phyloP scores from a whole-genome alignment of 35 echinoderm and acorn worm species.

The Lytechinus pictus region DNA sequence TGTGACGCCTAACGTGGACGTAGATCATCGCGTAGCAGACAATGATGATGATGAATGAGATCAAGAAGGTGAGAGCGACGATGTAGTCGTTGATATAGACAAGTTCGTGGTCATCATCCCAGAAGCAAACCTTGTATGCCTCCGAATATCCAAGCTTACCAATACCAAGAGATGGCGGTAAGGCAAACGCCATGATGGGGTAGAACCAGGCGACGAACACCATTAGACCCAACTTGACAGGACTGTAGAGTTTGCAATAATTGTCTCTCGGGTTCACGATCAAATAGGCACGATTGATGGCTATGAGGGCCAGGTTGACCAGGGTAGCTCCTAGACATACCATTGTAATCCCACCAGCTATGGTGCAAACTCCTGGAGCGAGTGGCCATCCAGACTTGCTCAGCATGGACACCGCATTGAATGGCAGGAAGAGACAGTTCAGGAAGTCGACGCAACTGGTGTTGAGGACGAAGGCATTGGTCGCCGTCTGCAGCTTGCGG shows the following conservation, averaged over 20 bases:
- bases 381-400: slow-evolving; percentile 69
- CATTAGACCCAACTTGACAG: slow-evolving; percentile 34
- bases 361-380: slow-evolving; percentile 34
- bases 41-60: slow-evolving; percentile 46
- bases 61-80: slow-evolving; percentile 38
- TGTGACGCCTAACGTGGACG: slow-evolving; percentile 46
- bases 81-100: slow-evolving; percentile 53
- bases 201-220: slow-evolving; percentile 57
- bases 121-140: slow-evolving; percentile 64
- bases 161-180: slow-evolving; percentile 51
- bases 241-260: slow-evolving; percentile 59
- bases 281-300: slow-evolving; percentile 58
- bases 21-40: slow-evolving; percentile 63
- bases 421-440: slow-evolving; percentile 68
- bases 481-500: slow-evolving; percentile 65
- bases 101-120: slow-evolving; percentile 32
- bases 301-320: slow-evolving; percentile 71
- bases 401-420: slow-evolving; percentile 55
- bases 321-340: slow-evolving; percentile 63
- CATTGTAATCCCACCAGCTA: slow-evolving; percentile 31
- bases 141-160: slow-evolving; percentile 59
- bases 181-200: slow-evolving; percentile 38
- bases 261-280: slow-evolving; percentile 30
- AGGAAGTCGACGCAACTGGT: slow-evolving; percentile 68
- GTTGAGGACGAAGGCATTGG: slow-evolving; percentile 75